Evolutionary conservation across 1,140 invertebrate genomes (phyloP).

Genomic region (Drosophila leontia): DNA sequence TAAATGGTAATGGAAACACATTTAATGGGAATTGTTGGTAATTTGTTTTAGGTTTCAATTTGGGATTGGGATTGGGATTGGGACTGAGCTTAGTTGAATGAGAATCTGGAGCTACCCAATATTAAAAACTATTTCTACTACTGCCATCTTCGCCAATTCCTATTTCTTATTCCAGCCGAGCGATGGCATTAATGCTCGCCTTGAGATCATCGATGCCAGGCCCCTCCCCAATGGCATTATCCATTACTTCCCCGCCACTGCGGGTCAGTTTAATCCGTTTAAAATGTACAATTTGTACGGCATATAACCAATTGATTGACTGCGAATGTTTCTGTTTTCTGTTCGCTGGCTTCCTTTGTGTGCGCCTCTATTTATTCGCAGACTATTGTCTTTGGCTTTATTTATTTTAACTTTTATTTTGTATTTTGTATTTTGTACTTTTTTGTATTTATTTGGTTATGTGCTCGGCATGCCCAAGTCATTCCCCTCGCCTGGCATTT

Average conservation of each 20-base stretch:
- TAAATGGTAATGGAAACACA: slow-evolving; percentile 69
- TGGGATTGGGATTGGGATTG: background rate
- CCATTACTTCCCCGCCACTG: background rate
- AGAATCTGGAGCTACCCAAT: too few species aligned
- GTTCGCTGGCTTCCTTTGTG: slow-evolving; percentile 32
- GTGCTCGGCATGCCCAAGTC: slow-evolving; percentile 49
- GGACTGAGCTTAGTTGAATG: background rate
- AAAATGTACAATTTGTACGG: slow-evolving; percentile 62
- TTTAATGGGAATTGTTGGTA: slow-evolving; percentile 59
- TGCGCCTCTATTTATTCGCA: slow-evolving; percentile 35
- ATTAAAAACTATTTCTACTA: too few species aligned
- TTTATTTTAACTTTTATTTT: slow-evolving; percentile 21
- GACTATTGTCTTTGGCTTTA: slow-evolving; percentile 47
- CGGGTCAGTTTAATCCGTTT: slow-evolving; percentile 53
- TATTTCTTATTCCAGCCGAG: background rate
- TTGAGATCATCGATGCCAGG: slow-evolving; percentile 28
- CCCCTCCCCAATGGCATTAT: slow-evolving; percentile 13
- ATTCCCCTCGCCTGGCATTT: slow-evolving; percentile 38
- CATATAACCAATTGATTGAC: slow-evolving; percentile 64
- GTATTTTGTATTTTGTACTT: background rate
- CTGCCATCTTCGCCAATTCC: background rate
- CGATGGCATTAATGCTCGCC: slow-evolving; percentile 8
- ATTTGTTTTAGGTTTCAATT: slow-evolving; percentile 42
- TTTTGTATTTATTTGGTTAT: slow-evolving; percentile 11
- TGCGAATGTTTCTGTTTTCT: slow-evolving; percentile 33